Conservation (phyloP, 2,113 vertebrate species). For the Patagioenas fasciata region DNA sequence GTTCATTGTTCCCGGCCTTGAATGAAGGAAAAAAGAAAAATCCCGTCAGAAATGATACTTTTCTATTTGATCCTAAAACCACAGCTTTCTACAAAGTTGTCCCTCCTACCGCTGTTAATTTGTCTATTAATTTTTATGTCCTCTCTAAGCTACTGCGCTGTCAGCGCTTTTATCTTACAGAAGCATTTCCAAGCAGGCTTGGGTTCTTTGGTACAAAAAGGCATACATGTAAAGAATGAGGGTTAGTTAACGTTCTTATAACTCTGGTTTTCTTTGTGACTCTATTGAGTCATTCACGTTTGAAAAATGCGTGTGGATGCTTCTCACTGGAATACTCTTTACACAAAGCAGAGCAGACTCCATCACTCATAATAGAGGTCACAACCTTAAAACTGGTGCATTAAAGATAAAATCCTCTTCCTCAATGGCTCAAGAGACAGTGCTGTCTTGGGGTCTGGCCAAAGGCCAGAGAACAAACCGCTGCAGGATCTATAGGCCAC, state of each 20-base stretch:
- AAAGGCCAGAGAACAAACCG: not conserved
- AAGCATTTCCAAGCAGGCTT: not conserved
- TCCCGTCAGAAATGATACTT: not conserved
- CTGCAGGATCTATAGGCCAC: not conserved
- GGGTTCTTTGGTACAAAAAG: not conserved
- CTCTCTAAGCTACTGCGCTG: not conserved
- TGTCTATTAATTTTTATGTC: constrained; percentile 3
- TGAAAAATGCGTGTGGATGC: not conserved
- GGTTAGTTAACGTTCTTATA: constrained; percentile 33
- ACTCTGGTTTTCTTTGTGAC: constrained; percentile 19
- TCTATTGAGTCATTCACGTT: not conserved
- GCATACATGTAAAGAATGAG: constrained; percentile 22
- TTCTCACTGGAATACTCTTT: not conserved
- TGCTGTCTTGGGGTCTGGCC: not conserved
- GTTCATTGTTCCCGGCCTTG: not conserved
- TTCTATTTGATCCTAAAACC: not conserved
- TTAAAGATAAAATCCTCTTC: constrained; percentile 6
- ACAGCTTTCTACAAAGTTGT: not conserved
- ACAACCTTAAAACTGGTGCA: not conserved
- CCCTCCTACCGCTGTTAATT: not conserved
- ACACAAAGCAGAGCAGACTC: constrained; percentile 7
- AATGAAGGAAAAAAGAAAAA: not conserved
- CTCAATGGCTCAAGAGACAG: not conserved
- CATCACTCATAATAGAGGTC: not conserved
- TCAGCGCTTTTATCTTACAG: not conserved